Conservation (phyloP, 2,113 vertebrate species). For the Pachyramphus minor region DNA sequence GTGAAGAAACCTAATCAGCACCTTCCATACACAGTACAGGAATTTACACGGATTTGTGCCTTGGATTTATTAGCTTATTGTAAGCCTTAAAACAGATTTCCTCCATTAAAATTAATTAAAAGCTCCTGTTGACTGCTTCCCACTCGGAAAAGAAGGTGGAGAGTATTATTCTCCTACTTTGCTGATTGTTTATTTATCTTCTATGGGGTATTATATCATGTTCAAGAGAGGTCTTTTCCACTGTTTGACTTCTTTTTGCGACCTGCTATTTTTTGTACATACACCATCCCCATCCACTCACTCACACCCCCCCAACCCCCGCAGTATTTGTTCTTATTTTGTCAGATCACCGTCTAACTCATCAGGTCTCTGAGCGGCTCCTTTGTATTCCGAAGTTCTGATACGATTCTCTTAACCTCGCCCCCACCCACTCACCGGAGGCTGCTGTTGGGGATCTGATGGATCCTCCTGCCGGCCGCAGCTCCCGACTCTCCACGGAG, state of each 20-base stretch:
- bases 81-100: slow-evolving; percentile 71
- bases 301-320: background rate
- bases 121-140: slow-evolving; percentile 63
- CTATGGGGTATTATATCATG: background rate
- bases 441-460: background rate
- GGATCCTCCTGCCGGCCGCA: background rate
- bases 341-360: background rate
- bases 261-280: background rate
- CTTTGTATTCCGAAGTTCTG: background rate
- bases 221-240: background rate
- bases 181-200: slow-evolving; percentile 18
- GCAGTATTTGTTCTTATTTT: background rate
- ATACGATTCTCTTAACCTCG: background rate
- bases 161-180: slow-evolving; percentile 21
- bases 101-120: slow-evolving; percentile 77
- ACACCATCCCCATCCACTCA: background rate
- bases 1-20: slow-evolving; percentile 67
- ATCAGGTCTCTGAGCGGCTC: background rate
- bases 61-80: slow-evolving; percentile 74
- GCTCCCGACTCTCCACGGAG: background rate
- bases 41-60: slow-evolving; percentile 73
- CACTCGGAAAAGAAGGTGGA: slow-evolving; percentile 31
- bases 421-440: background rate
- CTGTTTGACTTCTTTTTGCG: background rate
- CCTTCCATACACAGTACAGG: slow-evolving; percentile 47